These are phyloP conservation scores for Abramis brama DNA, from an alignment of 2,113 vertebrate genomes.

Conservation along the genomic window DNA sequence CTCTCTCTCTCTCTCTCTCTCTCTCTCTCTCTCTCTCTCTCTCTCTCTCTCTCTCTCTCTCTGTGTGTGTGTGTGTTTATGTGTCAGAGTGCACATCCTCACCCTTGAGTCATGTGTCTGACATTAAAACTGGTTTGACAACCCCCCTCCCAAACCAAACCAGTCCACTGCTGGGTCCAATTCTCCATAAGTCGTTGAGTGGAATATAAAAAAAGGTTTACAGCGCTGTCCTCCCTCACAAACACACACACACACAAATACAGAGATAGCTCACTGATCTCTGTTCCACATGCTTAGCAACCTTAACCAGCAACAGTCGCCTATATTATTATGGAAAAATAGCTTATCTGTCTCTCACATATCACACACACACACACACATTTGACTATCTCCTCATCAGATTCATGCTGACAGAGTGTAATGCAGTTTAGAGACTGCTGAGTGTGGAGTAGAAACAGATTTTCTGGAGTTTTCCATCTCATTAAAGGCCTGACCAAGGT, in stretches of 20 bases:
- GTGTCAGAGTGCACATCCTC: neutral
- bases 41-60: neutral
- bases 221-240: neutral
- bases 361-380: constrained; percentile 8
- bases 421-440: constrained; percentile 32
- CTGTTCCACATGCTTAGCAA: neutral
- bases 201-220: neutral
- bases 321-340: constrained; percentile 31
- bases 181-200: neutral
- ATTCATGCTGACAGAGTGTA: constrained; percentile 28
- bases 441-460: constrained; percentile 15
- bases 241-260: constrained; percentile 29
- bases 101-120: neutral
- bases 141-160: neutral
- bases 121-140: constrained; percentile 15
- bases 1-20: too few relatives aligned
- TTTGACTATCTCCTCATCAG: constrained; percentile 10
- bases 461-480: constrained; percentile 44
- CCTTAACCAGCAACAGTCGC: neutral
- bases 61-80: neutral
- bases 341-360: neutral
- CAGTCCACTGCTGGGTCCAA: neutral
- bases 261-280: neutral
- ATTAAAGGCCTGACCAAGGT: constrained; percentile 30
- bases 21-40: too few relatives aligned